Base-by-base conservation (phyloP, 2,113 vertebrate genomes). In the Ceyx cyanopectus region DNA sequence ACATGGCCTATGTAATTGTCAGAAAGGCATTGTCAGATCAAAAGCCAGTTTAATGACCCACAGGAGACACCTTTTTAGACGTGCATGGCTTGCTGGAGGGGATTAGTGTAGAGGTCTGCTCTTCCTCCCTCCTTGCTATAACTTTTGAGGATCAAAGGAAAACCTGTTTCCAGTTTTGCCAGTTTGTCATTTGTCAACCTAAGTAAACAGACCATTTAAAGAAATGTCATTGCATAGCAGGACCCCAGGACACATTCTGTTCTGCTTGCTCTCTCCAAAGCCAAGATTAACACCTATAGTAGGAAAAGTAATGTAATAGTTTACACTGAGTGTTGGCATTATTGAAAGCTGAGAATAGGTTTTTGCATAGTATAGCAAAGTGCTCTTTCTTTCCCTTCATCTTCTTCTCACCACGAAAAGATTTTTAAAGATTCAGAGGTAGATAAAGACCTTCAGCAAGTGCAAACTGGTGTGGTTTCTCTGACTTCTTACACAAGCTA, bases 251-350 rank as follows among this genome's bases (percentile, higher is more conserved):
- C 75, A 94, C 81, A 81, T 85, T 92, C 89, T 93, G 87, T 66
- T 90, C 81, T 68, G 46, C 51, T 67, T 65, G 62, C 22, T 88
- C 34, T 79, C 57, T 41, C 65, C 75, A 45, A n/a, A 61, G 92
- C 94, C 96, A 97, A 95, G 85, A 94, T 93, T 95, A 94, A 95
- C 97, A 96, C 89, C 85, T 88, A 87, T 0, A 5, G 68, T 65
- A 92, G 94, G 94, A 95, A 93, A 96, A 90, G 78, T 57, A 91
- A 86, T 77, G 73, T 63, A 95, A 81, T 84, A 19, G 12, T 91
- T 92, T 91, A 75, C 0, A 0, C 72, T 53, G 58, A 4, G 1
- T 76, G 62, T 74, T 96, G 97, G 94, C 94, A 83, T 81, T 75
- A 87, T 88, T 41, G 70, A 27, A 69, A 79, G 58, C 65, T 43